These are phyloP conservation scores for Drosophila pruinosa DNA, from an alignment of 1,140 invertebrate species.

Conservation along the genomic window DNA sequence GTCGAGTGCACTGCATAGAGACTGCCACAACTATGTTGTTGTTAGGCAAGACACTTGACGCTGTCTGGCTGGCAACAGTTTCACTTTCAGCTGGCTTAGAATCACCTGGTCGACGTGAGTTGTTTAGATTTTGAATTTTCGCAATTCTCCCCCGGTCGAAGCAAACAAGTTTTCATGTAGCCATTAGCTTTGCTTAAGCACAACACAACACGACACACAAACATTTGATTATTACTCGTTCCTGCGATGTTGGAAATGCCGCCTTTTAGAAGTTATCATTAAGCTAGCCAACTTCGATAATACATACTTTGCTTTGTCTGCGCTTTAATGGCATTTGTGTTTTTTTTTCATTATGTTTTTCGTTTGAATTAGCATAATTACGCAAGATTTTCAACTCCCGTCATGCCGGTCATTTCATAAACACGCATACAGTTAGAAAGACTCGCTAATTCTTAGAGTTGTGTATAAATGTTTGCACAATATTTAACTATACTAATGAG, in stretches of 20 bases:
- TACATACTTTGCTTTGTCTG: slow-evolving; percentile 15
- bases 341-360: not conserved
- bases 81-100: slow-evolving; percentile 74
- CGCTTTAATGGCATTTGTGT: slow-evolving; percentile 13
- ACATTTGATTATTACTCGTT: slow-evolving; percentile 55
- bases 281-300: slow-evolving; percentile 5
- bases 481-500: slow-evolving; percentile 26
- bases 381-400: slow-evolving; percentile 15
- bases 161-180: slow-evolving; percentile 59
- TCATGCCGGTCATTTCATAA: not conserved
- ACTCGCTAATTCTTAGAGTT: not conserved
- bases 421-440: slow-evolving; percentile 6
- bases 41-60: slow-evolving; percentile 58
- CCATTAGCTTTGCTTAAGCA: slow-evolving; percentile 38
- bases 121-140: slow-evolving; percentile 68
- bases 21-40: slow-evolving; percentile 32
- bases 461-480: slow-evolving; percentile 19
- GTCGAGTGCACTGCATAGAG: not conserved
- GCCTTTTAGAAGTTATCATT: slow-evolving; percentile 39
- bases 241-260: slow-evolving; percentile 3
- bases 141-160: slow-evolving; percentile 60
- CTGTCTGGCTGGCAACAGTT: slow-evolving; percentile 48
- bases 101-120: slow-evolving; percentile 42
- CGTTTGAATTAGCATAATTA: slow-evolving; percentile 37
- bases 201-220: slow-evolving; percentile 29